Evolutionary conservation across 2,113 vertebrate species (phyloP).

Genomic region (Agapornis roseicollis): DNA sequence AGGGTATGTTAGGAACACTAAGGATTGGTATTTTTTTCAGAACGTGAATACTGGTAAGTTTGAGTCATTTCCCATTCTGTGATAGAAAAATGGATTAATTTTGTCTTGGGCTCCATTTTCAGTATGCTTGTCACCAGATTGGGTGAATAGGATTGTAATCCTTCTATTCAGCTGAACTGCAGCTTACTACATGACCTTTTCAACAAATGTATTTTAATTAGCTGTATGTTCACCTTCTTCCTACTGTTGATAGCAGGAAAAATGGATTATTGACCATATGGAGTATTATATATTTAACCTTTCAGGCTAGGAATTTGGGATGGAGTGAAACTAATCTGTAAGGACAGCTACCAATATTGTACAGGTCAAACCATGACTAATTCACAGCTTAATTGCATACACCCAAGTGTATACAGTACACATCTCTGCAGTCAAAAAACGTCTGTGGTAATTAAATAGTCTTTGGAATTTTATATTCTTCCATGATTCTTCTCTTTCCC

Average conservation of each 20-base stretch:
- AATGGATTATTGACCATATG: constrained; percentile 55
- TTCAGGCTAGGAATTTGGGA: constrained; percentile 53
- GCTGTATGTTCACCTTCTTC: constrained; percentile 57
- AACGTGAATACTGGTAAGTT: background rate
- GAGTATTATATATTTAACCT: constrained; percentile 66
- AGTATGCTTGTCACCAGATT: constrained; percentile 52
- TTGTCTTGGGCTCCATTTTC: background rate
- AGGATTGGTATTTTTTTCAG: background rate
- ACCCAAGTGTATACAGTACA: background rate
- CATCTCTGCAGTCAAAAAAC: background rate
- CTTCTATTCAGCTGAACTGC: constrained; percentile 68
- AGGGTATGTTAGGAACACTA: background rate
- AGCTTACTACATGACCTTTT: constrained; percentile 74
- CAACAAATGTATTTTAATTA: constrained; percentile 71
- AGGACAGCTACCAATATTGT: constrained; percentile 45
- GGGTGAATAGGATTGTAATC: constrained; percentile 68
- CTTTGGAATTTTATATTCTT: background rate
- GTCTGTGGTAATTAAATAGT: background rate
- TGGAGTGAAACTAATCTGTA: constrained; percentile 51
- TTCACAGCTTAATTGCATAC: background rate
- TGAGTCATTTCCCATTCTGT: constrained; percentile 17
- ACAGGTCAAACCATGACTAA: constrained; percentile 52
- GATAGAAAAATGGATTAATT: constrained; percentile 55
- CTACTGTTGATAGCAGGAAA: constrained; percentile 55
- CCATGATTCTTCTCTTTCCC: background rate